Conservation (phyloP, 2,113 vertebrate genomes). For the Pluvianellus socialis region DNA sequence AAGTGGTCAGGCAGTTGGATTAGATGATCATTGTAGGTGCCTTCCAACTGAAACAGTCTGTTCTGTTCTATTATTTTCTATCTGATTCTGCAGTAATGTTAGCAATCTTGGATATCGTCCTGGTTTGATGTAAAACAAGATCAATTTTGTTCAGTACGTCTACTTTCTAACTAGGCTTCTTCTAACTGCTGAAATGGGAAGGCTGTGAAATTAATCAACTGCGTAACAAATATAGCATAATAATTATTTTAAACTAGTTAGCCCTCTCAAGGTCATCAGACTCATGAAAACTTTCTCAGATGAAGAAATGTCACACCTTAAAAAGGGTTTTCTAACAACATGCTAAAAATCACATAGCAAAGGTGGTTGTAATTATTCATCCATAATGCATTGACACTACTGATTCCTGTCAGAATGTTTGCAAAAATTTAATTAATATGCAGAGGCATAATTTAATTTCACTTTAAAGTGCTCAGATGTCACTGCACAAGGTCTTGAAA, state of each 20-base stretch:
- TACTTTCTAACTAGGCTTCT: too few relatives aligned
- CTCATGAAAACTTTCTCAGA: fast-evolving
- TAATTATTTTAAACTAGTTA: not conserved
- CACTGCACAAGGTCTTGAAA: not conserved
- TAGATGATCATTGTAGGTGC: not conserved
- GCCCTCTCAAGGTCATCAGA: not conserved
- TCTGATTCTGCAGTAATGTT: not conserved
- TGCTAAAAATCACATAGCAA: not conserved
- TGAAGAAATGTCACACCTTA: not conserved
- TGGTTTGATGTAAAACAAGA: too few relatives aligned
- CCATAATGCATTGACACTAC: not conserved
- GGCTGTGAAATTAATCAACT: not conserved
- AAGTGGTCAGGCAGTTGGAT: not conserved
- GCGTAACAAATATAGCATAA: not conserved
- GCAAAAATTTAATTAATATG: not conserved
- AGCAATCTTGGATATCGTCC: not conserved
- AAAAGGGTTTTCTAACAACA: not conserved
- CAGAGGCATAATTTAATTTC: not conserved
- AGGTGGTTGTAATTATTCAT: not conserved
- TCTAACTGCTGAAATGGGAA: not conserved
- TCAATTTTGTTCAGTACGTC: too few relatives aligned
- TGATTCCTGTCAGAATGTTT: not conserved
- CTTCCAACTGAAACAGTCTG: not conserved
- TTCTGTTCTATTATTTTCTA: not conserved
- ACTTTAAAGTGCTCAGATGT: not conserved